Base-by-base conservation (phyloP, 2,113 vertebrate genomes). In the Turdus rufiventris region DNA sequence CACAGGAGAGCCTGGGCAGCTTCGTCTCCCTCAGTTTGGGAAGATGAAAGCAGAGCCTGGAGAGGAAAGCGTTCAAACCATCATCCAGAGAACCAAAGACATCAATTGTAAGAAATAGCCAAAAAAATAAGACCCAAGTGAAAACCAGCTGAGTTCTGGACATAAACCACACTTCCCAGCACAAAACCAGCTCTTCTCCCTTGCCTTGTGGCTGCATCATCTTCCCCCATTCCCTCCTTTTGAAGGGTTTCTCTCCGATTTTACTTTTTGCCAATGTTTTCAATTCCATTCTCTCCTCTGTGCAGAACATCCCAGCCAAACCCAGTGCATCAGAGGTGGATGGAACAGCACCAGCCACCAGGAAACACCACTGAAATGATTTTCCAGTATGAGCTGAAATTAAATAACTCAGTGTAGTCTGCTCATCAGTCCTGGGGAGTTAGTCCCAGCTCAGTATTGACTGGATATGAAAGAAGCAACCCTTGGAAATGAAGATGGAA, bases 1-100 rank as follows among this genome's bases (percentile, higher is more conserved):
- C 26, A 36, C 42, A 47, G 31, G 7, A 51, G 18, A 60, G 7
- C 9, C 10, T 26, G 19, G 14, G 18, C 67, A 79, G 48, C 25
- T 57, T 31, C 19, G 14, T 10, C 31, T 50, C 13, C 25, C 14
- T 36, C 3, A 1, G 0, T 4, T 17, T 25, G 33, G 14, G 26
- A 38, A 87, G 26, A 34, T 6, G 23, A 60, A 92, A 72, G 54
- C 0, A 3, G 21, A 33, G 11, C 6, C 25, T 50, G 53, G 48
- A 71, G 14, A 60, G 10, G 18, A 76, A 75, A 40, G 2, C 5
- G 20, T 67, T 78, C 36, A 67, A 75, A 16, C 11, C 53, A 60
- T 19, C 45, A 45, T 11, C 8, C n/a, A 65, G 14, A 21, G 78
- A 67, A 11, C 5, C 58, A 76, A n/a, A 75, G 16, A 58, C 13